Evolutionary conservation across 2,113 vertebrate species (phyloP).

Genomic region (Sclerurus mexicanus): DNA sequence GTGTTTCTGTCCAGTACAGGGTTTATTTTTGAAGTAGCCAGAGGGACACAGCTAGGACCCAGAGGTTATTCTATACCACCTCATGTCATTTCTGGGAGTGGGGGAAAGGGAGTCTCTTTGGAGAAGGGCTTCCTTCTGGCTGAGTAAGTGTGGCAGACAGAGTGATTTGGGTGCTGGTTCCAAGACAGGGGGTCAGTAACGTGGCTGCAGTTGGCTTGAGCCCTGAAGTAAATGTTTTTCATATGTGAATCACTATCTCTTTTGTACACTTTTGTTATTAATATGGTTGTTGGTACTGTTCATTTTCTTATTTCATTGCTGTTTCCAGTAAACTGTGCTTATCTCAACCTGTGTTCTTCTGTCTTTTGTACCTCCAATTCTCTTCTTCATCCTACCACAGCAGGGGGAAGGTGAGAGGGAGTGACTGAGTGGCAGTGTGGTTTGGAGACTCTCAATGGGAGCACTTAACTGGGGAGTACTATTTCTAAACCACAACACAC

Average conservation of each 20-base stretch:
- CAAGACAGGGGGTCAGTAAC: not conserved
- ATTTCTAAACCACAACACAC: not conserved
- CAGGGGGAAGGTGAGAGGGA: not conserved
- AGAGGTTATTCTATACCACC: not conserved
- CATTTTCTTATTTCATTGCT: not conserved
- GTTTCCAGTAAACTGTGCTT: not conserved
- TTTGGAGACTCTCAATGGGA: not conserved
- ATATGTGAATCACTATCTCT: too few species aligned
- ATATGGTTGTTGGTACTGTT: not conserved
- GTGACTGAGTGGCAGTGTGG: too few species aligned
- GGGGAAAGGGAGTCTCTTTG: too few species aligned
- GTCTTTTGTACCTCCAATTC: not conserved
- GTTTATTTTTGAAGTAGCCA: too few species aligned
- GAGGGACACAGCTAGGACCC: not conserved
- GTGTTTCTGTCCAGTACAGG: not conserved
- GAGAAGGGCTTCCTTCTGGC: not conserved
- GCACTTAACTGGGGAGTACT: not conserved
- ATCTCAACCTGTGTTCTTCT: not conserved
- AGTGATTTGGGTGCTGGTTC: too few species aligned
- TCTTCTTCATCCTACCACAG: not conserved
- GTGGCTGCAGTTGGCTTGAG: accelerated
- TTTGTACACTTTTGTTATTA: not conserved
- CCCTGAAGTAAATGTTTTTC: too few species aligned
- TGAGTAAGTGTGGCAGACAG: not conserved
- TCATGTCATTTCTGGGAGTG: not conserved